Evolutionary conservation across 2,113 vertebrate genomes (phyloP), one percentile per base, ranked within the genome.

Genomic region (Brachypteracias leptosomus): DNA sequence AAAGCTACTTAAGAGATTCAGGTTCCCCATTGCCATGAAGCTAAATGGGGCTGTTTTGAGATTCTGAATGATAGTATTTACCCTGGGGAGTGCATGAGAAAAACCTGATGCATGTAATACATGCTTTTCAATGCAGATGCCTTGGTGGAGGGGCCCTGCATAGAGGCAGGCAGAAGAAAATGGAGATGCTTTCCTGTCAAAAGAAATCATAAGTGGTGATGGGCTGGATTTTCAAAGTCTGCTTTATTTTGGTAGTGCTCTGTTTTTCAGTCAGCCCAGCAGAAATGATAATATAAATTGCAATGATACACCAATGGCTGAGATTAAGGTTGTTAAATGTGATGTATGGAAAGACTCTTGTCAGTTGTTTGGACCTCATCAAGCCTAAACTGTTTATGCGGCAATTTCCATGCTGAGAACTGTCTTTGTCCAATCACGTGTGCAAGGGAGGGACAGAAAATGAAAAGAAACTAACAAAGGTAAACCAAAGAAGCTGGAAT

Each of bases 1-100:
- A 95, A 75, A 93, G 79, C 36, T 93, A 65, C 61, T 93, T 78
- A 76, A 65, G 75, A 35, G 55, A 79, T 85, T 89, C 93, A 89
- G 78, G 78, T 63, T n/a, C 33, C 38, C 44, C 52, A 74, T 28
- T 63, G 38, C 75, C 51, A 74, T 46, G 61, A 94, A 95, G 59
- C 10, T 44, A 67, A 44, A 55, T 77, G 65, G 46, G 54, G 42
- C 25, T 78, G 26, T 51, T 91, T 66, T 90, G 58, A 66, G 91
- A 91, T 83, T 66, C 58, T 82, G 58, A n/a, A 55, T 33, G 75
- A 71, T 59, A 55, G 26, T 7, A 20, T 47, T 77, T 73, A 71
- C 47, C 35, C 61, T 11, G 70, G 59, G 55, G 63, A 83, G 24
- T 11, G 13, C 52, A 57, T n/a, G 47, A 83, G 75, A 70, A 83